A percentile compares a stretch with the other conserved stretches of the same genome.
These are phyloP conservation scores for Perdita meconis DNA, from an alignment of 2,888 invertebrate species.

Conservation along the genomic window DNA sequence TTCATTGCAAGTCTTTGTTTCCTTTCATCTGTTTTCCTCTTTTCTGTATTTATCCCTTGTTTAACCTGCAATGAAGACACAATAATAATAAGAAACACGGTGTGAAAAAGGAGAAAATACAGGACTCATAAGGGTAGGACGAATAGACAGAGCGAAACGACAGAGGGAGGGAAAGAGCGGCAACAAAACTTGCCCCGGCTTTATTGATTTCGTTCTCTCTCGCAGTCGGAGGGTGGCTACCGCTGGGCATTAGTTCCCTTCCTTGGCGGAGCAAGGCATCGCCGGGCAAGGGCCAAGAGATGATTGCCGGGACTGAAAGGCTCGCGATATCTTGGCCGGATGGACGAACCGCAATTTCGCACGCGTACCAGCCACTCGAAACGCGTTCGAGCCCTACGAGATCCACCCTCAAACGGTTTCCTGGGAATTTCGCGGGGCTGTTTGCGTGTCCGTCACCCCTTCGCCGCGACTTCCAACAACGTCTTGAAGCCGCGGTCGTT, in stretches of 20 bases:
- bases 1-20: too few relatives aligned
- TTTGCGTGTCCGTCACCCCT: constrained; percentile 12
- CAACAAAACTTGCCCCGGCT: constrained; percentile 55
- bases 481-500: background rate
- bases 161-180: constrained; percentile 31
- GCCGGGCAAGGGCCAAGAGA: background rate
- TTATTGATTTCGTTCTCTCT: constrained; percentile 70
- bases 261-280: constrained; percentile 31
- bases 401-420: constrained; percentile 17
- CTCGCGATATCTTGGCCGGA: constrained; percentile 47
- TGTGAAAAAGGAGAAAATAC: background rate
- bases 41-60: too few relatives aligned
- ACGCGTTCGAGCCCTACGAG: background rate
- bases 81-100: background rate
- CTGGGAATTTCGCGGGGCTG: constrained; percentile 11
- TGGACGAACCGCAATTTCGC: constrained; percentile 57
- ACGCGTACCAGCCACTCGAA: constrained; percentile 40
- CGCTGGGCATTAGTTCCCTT: constrained; percentile 63
- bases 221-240: constrained; percentile 59
- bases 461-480: background rate
- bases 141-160: background rate
- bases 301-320: constrained; percentile 44
- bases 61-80: too few relatives aligned
- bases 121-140: background rate
- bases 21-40: too few relatives aligned